Conservation (phyloP, 1,140 invertebrate species). For the Heliconius congener region DNA sequence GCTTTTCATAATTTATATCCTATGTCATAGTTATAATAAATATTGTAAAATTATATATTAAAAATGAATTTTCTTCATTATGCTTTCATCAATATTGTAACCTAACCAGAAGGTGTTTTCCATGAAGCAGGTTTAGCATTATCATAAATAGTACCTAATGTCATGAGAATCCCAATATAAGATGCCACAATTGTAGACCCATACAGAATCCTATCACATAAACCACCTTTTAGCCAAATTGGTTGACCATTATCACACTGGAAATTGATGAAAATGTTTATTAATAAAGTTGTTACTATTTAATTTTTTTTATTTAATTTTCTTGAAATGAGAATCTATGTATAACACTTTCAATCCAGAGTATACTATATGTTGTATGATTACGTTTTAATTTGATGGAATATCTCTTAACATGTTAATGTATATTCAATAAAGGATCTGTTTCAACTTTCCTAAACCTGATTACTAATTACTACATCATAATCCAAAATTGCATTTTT, state of each 20-base stretch:
- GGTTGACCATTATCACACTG: conserved; percentile 82
- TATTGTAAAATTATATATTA: too few species aligned
- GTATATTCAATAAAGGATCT: too few species aligned
- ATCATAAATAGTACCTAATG: conserved; percentile 58
- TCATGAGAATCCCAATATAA: conserved; percentile 67
- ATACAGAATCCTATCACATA: conserved; percentile 82
- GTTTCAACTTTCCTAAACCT: too few species aligned
- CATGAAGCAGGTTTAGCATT: conserved; percentile 68
- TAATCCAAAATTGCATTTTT: too few species aligned
- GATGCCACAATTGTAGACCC: conserved; percentile 70
- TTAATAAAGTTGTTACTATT: neutral
- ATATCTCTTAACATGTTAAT: neutral
- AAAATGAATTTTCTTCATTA: too few species aligned
- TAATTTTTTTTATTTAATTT: too few species aligned
- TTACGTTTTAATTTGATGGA: neutral
- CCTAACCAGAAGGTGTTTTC: conserved; percentile 46
- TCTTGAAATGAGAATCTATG: too few species aligned
- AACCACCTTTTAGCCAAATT: conserved; percentile 84
- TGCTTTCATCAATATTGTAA: neutral
- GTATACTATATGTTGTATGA: neutral
- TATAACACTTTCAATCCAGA: too few species aligned
- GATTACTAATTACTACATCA: too few species aligned
- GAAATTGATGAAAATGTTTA: conserved; percentile 38
- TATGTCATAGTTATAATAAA: neutral
- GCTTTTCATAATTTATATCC: neutral